These are phyloP conservation scores for Cryptoprocta ferox DNA, from an alignment of 2,797 vertebrate genomes.

Conservation along the genomic window DNA sequence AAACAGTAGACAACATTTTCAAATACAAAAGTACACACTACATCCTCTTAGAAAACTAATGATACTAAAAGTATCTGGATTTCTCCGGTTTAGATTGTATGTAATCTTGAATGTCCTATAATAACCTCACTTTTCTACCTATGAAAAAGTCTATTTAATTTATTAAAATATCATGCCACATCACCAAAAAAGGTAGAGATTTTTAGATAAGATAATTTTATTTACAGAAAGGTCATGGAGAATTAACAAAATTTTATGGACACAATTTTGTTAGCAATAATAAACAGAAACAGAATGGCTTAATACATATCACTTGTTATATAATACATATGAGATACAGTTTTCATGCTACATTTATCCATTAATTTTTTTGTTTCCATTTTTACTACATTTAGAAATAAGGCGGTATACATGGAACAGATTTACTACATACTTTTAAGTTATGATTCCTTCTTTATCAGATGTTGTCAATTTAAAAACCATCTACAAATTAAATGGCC, in stretches of 20 bases:
- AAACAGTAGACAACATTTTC: constrained; percentile 39
- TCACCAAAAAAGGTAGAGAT: constrained; percentile 12
- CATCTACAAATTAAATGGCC: constrained; percentile 39
- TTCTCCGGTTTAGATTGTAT: constrained; percentile 1
- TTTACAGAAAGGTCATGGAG: constrained; percentile 55
- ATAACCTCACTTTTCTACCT: constrained; percentile 16
- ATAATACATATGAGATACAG: constrained; percentile 41
- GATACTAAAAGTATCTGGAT: not conserved
- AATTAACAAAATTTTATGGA: constrained; percentile 42
- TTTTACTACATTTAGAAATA: constrained; percentile 60
- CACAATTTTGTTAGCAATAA: constrained; percentile 58
- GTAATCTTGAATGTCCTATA: constrained; percentile 1
- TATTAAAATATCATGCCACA: constrained; percentile 61
- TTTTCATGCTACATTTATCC: not conserved
- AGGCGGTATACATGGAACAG: not conserved
- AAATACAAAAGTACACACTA: not conserved
- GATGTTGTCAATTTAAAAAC: constrained; percentile 12
- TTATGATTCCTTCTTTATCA: not conserved
- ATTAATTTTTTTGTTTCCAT: constrained; percentile 42
- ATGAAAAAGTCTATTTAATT: not conserved
- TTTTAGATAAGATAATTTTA: constrained; percentile 67
- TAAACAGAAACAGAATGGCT: constrained; percentile 20
- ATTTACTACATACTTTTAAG: constrained; percentile 56
- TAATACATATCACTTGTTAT: constrained; percentile 41
- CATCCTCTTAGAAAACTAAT: constrained; percentile 36